Evolutionary conservation across 2,797 vertebrate species (phyloP), one percentile per base, ranked within the genome.

Genomic region (Erpetoichthys calabaricus): DNA sequence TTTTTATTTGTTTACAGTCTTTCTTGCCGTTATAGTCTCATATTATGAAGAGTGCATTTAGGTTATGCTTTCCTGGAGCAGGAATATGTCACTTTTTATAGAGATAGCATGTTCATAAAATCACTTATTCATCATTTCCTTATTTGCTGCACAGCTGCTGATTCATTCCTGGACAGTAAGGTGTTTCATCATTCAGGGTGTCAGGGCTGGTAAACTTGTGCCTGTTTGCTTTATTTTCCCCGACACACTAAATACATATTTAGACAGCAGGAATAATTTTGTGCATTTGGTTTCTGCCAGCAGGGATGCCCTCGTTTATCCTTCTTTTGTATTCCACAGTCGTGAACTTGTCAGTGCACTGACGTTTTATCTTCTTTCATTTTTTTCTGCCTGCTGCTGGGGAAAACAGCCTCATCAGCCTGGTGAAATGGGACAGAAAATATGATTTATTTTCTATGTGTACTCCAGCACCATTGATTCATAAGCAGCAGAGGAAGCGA

Each of bases 371-470:
- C 59, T 55, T 63, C 61, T 45, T 41, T 58, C 59, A 47, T 58
- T 58, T 50, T 60, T 43, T 53, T 3, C 46, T 41, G 45, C 62
- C 62, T 42, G 55, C 59, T n/a, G 51, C 62, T 60, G 57, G 45
- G 62, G 64, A 61, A 61, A 64, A 59, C 42, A 6, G 60, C 56
- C 59, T 65, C 62, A 64, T 66, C 67, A 56, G 61, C 58, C 52
- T 57, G 58, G 65, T 56, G 60, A 71, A 70, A 68, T 63, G 59
- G 65, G 63, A 72, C 63, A 68, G 68, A 69, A 68, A 67, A 69
- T 63, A 56, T 62, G 62, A 68, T 71, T 72, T 68, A 64, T 67
- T 65, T 68, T 60, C 57, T 47, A 44, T 57, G 62, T 60, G 59
- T 64, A 56, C 50, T 56, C 53, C 51, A 45, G 47, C 57, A 47